Evolutionary conservation across 1,140 invertebrate genomes (phyloP), one percentile per base, ranked within the genome.

Genomic region (Papilio glaucus): DNA sequence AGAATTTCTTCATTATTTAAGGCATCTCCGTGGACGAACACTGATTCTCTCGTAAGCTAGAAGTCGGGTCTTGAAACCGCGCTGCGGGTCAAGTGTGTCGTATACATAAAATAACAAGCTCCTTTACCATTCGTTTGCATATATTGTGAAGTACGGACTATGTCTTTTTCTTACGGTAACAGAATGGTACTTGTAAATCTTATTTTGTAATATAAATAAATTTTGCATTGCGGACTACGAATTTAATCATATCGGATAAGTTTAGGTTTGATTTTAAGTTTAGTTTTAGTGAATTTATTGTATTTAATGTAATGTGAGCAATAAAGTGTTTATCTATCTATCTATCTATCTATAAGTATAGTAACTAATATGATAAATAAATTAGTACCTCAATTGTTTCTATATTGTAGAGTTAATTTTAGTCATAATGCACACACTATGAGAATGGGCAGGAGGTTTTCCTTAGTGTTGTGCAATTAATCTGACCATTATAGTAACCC

Each of bases 31-130:
- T 38, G 15, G 62, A 39, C 10, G 62, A 65, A 41, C 37, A 41
- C 37, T 65, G 9, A 65, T 65, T 39, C 37, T 65, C 62, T 39
- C 29, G 37, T 15, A 37, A 38, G 9, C 33, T 18, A 15, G 62
- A 65, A 65, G 29, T 39, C 18, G 15, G 10, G 37, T 65, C 15
- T 62, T 39, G n/a, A 65, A 65, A 65, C 62, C 62, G 62, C 62
- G 62, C 62, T 39, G 10, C 37, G 62, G 61, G 37, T 63, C 61
- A 63, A 63, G 61, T 63, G 61, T 63, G 60, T 63, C 21, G 61
- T 63, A 63, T 63, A 63, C 39, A 63, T 63, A 63, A 63, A 63
- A 63, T 63, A 63, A 63, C 61, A 63, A 63, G 61, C 61, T 38
- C 61, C 61, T 63, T 63, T 63, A 38, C 61, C 37, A 41, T 63